phyloP scores from a whole-genome alignment of 2,888 invertebrate species.

The Cistogaster globosa region DNA sequence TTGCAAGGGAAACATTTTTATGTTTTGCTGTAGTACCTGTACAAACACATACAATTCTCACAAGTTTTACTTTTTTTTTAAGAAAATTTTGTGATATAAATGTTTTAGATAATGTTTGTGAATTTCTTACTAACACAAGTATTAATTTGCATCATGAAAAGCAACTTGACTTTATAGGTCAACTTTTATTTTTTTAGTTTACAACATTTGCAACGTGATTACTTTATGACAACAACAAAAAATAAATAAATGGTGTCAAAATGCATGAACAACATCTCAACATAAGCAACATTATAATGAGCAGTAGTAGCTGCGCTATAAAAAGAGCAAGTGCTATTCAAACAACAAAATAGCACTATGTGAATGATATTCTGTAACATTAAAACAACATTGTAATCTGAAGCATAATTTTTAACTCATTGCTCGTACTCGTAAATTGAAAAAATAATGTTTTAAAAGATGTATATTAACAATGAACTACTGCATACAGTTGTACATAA shows the following conservation, averaged over 20 bases:
- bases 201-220: conserved; percentile 14
- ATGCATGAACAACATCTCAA: background rate
- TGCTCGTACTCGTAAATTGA: no score
- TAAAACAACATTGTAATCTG: background rate
- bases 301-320: background rate
- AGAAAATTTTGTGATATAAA: no score
- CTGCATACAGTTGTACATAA: no score
- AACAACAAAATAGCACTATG: background rate
- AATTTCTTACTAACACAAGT: no score
- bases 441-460: background rate
- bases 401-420: background rate
- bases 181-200: no score
- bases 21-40: no score
- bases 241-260: conserved; percentile 26
- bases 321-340: conserved; percentile 16
- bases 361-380: background rate
- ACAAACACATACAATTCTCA: no score
- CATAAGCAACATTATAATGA: background rate
- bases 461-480: background rate
- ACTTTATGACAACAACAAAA: conserved; percentile 22
- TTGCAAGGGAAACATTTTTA: no score
- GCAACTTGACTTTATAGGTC: no score
- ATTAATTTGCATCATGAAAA: no score
- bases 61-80: no score
- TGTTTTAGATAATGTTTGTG: no score